phyloP scores from a whole-genome alignment of 2,113 vertebrate species.

The Promerops cafer region DNA sequence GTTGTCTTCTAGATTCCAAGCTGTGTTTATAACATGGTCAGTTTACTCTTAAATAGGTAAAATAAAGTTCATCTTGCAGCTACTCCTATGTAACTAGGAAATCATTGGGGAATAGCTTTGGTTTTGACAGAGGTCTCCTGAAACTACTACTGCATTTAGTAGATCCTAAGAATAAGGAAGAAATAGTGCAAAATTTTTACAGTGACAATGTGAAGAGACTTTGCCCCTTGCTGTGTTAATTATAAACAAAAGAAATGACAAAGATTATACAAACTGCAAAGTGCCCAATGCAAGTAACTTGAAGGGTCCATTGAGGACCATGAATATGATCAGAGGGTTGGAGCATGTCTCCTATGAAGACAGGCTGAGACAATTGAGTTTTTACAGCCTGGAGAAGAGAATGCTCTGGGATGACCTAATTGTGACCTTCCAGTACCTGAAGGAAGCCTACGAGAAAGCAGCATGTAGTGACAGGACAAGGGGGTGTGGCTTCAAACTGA shows the following conservation, averaged over 20 bases:
- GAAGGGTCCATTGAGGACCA: background rate
- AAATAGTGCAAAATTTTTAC: background rate
- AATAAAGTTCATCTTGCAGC: background rate
- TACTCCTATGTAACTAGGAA: background rate
- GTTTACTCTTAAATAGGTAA: background rate
- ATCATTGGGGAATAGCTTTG: background rate
- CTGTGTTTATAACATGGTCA: background rate
- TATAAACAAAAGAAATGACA: background rate
- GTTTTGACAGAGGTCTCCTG: background rate
- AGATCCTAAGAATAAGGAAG: background rate
- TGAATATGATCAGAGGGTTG: background rate
- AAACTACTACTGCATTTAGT: background rate
- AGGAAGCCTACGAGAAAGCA: background rate
- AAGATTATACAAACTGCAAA: background rate
- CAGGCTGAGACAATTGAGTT: background rate
- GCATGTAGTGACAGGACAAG: background rate
- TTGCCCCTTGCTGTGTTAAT: background rate
- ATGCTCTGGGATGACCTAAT: rapidly evolving
- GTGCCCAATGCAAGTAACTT: background rate
- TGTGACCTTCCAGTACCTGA: background rate
- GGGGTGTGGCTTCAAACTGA: background rate
- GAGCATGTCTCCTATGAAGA: background rate
- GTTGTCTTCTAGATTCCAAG: background rate
- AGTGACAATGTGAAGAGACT: background rate
- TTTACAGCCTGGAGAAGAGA: background rate